Base-by-base conservation (phyloP, 2,113 vertebrate genomes). In the Porphyrio hochstetteri region DNA sequence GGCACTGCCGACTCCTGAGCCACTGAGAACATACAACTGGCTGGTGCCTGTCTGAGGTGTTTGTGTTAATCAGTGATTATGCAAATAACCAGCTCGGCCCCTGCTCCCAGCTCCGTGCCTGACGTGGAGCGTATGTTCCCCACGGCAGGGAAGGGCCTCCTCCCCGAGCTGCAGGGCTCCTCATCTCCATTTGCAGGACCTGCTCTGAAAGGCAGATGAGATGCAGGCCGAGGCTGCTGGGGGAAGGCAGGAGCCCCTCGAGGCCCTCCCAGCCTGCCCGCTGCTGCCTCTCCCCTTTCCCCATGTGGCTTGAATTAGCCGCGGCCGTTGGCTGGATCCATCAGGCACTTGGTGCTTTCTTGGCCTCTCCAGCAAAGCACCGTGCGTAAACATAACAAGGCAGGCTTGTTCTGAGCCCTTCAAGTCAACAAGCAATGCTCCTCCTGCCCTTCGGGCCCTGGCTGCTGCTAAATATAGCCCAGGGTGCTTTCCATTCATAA, bases 301-400 rank as follows among this genome's bases (percentile, higher is more conserved):
- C 67, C 92, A 69, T 87, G 85, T 88, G 95, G 87, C 80, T 95
- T 95, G 89, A 93, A 89, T 97, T 92, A 46, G 89, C 83, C 76
- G 95, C 1, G 8, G 85, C 71, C 35, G 44, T 95, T 97, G 94
- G 91, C 87, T 93, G 83, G 86, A 95, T 86, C 83, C 93, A 79
- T 82, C 89, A 82, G 82, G 74, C 31, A 3, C 83, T 93, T 12
- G 16, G 27, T 31, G 88, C 86, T 82, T 87, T 72, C 74, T 69
- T 67, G 77, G 93, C 81, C 74, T 89, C 84, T 84, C 92, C 77
- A 74, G 92, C 82, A 42, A 86, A 94, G 63, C 1, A 0, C 67
- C 92, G 61, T 3, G 9, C 7, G 14, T 88, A 91, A 95, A 93
- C 69, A 84, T 84, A 96, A 97, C 88, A 93, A 92, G 79, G 80